A percentile compares a stretch with the other conserved stretches of the same genome.
phyloP scores from a whole-genome alignment of 2,113 vertebrate species.

The Nothocercus nigrocapillus region DNA sequence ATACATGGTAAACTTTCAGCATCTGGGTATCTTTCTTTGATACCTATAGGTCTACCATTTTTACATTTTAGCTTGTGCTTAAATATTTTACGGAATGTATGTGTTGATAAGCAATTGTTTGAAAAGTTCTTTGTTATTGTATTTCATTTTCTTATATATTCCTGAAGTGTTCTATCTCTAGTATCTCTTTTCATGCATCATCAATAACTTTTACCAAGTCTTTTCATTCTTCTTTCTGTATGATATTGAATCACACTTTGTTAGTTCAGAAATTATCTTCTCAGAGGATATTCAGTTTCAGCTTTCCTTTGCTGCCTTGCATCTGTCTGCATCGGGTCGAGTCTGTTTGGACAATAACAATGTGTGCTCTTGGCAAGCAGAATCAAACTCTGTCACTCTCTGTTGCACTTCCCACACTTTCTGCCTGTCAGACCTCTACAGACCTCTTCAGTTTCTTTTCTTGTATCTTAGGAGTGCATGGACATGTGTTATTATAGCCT shows the following conservation, averaged over 20 bases:
- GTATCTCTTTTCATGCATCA: conserved; percentile 25
- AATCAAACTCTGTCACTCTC: conserved; percentile 64
- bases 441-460: conserved; percentile 64
- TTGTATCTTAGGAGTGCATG: conserved; percentile 62
- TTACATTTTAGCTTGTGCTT: background rate
- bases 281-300: conserved; percentile 33
- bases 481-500: conserved; percentile 31
- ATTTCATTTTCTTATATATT: conserved; percentile 39
- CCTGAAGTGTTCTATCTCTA: conserved; percentile 39
- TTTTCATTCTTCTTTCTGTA: conserved; percentile 42
- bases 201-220: conserved; percentile 1
- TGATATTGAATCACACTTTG: conserved; percentile 30
- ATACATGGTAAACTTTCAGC: background rate
- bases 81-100: background rate
- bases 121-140: background rate
- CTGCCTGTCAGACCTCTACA: conserved; percentile 61
- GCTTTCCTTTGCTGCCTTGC: conserved; percentile 29
- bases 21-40: background rate
- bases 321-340: conserved; percentile 42
- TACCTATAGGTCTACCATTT: background rate
- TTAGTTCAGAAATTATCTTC: conserved; percentile 57
- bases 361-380: conserved; percentile 59
- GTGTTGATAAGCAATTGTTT: background rate
- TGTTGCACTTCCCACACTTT: conserved; percentile 60
- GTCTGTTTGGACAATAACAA: conserved; percentile 67